These are phyloP conservation scores for Sialia sialis DNA, from an alignment of 2,113 vertebrate genomes.

Conservation along the genomic window DNA sequence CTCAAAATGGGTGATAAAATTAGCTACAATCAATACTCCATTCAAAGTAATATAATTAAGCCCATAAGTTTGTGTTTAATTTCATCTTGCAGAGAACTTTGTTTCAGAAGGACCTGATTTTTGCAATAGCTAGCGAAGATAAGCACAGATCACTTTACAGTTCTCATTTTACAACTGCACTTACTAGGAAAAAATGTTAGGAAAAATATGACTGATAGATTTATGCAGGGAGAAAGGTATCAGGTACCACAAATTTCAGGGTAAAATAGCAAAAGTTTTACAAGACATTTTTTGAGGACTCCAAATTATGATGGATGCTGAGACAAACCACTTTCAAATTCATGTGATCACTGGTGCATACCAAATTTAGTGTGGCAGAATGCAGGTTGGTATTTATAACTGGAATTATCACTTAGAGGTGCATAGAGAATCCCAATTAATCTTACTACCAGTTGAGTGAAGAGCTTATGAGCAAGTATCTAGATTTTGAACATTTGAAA, in stretches of 20 bases:
- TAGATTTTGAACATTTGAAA: not conserved
- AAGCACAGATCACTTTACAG: not conserved
- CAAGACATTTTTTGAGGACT: not conserved
- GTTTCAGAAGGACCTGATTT: not conserved
- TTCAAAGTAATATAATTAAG: constrained; percentile 40
- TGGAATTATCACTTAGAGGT: not conserved
- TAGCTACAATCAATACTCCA: constrained; percentile 32
- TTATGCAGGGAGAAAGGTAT: not conserved
- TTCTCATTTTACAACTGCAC: not conserved
- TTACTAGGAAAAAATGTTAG: not conserved
- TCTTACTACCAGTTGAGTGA: not conserved
- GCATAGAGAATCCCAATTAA: not conserved
- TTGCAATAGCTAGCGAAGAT: not conserved
- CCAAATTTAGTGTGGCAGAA: not conserved
- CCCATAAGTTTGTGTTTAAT: not conserved
- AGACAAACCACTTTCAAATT: not conserved
- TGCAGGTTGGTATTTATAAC: not conserved
- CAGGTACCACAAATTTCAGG: not conserved
- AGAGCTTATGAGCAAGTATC: not conserved
- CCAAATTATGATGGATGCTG: not conserved
- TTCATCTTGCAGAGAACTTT: constrained; percentile 6
- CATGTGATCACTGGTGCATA: not conserved
- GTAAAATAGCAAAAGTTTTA: not conserved
- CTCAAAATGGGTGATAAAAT: constrained; percentile 24
- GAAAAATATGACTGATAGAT: not conserved